Evolutionary conservation across 2,113 vertebrate genomes (phyloP), one percentile per base, ranked within the genome.

Genomic region (Empidonax alnorum): DNA sequence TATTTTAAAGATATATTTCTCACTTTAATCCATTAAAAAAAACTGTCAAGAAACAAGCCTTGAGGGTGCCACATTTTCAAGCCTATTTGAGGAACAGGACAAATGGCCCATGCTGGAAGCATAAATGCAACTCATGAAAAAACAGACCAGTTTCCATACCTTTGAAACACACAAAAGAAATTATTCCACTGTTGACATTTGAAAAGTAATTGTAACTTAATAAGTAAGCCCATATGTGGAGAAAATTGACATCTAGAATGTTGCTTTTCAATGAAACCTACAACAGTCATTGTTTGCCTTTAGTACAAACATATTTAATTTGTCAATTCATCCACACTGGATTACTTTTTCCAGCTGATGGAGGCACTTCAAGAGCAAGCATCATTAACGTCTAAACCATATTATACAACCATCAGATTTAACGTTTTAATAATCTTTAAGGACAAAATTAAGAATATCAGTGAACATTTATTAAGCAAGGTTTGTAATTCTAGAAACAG

Each of bases 401-500:
- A 92, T 73, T 92, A 83, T 25, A 61, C 68, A 95, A 88, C 55
- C 65, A 87, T 30, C 37, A 89, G 8, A 85, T 87, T 85, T 94
- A 87, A 78, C 79, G 23, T 82, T 95, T 85, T 73, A 87, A 83
- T 82, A 77, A 89, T 94, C 42, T 67, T 71, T 90, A 69, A 92
- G 83, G 71, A 80, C 35, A 84, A 76, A 95, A 89, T 95, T 79
- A 79, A 87, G 16, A 91, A 17, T 77, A 91, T 46, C 39, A 76
- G 35, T 27, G 83, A 79, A 53, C 23, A 49, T 42, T 68, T 84
- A 84, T 58, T 82, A 82, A 30, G 49, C 17, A 87, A 18, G 56
- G 49, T 73, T 87, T 87, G 14, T 61, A 76, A 58, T 68, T 82
- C 71, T 78, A 89, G 44, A 72, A 90, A 71, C n/a, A 72, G n/a